These are phyloP conservation scores for Helarctos malayanus DNA, from an alignment of 2,797 vertebrate species.

Conservation along the genomic window DNA sequence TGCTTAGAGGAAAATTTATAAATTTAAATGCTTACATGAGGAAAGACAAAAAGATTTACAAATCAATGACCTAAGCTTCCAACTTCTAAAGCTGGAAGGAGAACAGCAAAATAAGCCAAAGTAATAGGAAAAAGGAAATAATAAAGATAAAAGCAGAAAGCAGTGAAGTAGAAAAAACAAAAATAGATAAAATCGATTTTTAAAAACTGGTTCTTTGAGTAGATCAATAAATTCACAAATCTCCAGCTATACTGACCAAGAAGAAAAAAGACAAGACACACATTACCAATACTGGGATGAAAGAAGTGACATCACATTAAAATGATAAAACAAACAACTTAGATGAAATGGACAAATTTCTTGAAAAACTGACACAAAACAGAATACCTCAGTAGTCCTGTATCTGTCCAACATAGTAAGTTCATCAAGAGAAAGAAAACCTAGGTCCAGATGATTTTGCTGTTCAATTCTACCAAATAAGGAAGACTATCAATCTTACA, in stretches of 20 bases:
- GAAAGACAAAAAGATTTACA: neutral
- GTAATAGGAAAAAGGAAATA: neutral
- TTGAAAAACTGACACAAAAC: neutral
- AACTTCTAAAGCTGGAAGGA: neutral
- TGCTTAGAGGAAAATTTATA: neutral
- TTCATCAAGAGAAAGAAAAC: neutral
- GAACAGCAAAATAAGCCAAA: neutral
- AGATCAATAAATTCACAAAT: slow-evolving; percentile 20
- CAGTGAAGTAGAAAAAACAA: neutral
- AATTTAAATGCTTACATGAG: neutral
- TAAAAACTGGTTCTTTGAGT: neutral
- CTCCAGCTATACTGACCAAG: neutral
- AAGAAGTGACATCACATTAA: neutral
- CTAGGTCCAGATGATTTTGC: neutral
- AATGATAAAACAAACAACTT: slow-evolving; percentile 3
- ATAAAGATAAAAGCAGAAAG: neutral
- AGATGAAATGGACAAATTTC: neutral
- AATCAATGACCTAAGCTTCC: neutral
- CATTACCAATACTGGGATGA: neutral
- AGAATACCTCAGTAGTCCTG: neutral
- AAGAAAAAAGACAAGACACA: neutral
- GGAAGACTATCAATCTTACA: neutral
- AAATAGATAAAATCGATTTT: neutral
- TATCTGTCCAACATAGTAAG: neutral
- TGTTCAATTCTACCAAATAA: neutral